A percentile compares a stretch with the other conserved stretches of the same genome.
Conservation (phyloP, 2,797 vertebrate genomes). For the Sciaenops ocellatus region DNA sequence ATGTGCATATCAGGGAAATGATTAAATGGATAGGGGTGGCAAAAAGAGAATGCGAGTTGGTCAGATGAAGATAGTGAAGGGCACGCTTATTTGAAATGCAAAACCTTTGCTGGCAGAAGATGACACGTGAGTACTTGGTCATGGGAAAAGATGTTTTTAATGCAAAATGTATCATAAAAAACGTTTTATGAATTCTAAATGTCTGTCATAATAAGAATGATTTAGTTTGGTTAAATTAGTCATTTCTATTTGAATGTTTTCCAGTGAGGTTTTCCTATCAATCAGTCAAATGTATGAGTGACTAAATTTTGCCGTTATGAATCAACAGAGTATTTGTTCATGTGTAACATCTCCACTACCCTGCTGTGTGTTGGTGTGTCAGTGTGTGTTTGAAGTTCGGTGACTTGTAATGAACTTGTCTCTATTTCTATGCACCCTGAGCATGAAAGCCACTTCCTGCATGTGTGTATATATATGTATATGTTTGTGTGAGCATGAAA, state of each 20-base stretch:
- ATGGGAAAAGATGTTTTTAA: no score
- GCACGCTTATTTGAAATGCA: constrained; percentile 5
- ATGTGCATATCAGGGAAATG: constrained; percentile 14
- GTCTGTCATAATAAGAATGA: background rate
- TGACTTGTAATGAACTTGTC: constrained; percentile 43
- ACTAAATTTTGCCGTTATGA: constrained; percentile 11
- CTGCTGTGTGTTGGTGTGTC: background rate
- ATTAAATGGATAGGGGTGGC: constrained; percentile 13
- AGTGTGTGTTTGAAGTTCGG: constrained; percentile 15
- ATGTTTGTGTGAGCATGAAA: constrained; percentile 17
- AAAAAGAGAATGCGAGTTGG: constrained; percentile 39
- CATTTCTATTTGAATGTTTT: constrained; percentile 16
- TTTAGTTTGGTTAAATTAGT: background rate
- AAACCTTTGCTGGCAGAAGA: constrained; percentile 12
- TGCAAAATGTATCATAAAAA: no score
- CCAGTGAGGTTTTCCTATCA: background rate
- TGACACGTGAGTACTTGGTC: background rate
- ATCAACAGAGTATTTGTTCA: constrained; percentile 3
- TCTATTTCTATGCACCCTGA: constrained; percentile 54
- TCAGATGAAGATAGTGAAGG: background rate
- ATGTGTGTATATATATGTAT: constrained; percentile 28
- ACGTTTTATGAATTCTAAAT: background rate
- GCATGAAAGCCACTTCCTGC: constrained; percentile 77
- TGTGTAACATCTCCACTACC: background rate
- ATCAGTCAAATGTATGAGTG: background rate